Percentiles rank a stretch among this genome's conserved stretches.
These are phyloP conservation scores for Mirounga angustirostris DNA, from an alignment of 2,113 vertebrate genomes.

Conservation along the genomic window DNA sequence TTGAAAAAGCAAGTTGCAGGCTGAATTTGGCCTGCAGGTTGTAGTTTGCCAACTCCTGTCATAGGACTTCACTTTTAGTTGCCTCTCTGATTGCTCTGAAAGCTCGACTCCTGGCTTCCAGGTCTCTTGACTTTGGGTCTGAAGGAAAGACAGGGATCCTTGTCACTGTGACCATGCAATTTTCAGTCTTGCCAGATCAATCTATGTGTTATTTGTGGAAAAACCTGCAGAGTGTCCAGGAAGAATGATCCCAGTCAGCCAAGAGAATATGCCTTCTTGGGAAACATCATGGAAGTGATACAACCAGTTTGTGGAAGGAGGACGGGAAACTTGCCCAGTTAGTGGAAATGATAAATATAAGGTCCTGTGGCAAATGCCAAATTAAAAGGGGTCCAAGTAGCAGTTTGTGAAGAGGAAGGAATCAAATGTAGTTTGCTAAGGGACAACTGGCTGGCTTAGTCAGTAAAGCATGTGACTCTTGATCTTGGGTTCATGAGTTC, in stretches of 20 bases:
- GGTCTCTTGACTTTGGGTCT: slow-evolving; percentile 68
- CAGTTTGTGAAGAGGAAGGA: slow-evolving; percentile 36
- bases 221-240: slow-evolving; percentile 49
- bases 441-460: background rate
- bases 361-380: background rate
- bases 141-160: slow-evolving; percentile 70
- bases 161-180: slow-evolving; percentile 65
- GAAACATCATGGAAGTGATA: background rate
- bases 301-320: slow-evolving; percentile 7
- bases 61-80: background rate
- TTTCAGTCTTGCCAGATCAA: slow-evolving; percentile 60
- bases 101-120: slow-evolving; percentile 61
- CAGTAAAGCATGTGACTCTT: background rate
- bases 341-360: background rate
- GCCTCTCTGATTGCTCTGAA: slow-evolving; percentile 70
- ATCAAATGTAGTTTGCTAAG: background rate
- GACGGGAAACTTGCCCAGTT: background rate
- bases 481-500: background rate
- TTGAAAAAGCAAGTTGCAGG: background rate
- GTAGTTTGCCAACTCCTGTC: background rate
- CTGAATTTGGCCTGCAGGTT: background rate
- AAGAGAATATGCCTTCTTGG: slow-evolving; percentile 37
- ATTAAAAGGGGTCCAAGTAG: background rate
- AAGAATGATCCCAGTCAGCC: slow-evolving; percentile 56
- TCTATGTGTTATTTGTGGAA: slow-evolving; percentile 66